A percentile compares a stretch with the other conserved stretches of the same genome.
phyloP scores from a whole-genome alignment of 1,140 invertebrate species.

The Hylaeus volcanicus region DNA sequence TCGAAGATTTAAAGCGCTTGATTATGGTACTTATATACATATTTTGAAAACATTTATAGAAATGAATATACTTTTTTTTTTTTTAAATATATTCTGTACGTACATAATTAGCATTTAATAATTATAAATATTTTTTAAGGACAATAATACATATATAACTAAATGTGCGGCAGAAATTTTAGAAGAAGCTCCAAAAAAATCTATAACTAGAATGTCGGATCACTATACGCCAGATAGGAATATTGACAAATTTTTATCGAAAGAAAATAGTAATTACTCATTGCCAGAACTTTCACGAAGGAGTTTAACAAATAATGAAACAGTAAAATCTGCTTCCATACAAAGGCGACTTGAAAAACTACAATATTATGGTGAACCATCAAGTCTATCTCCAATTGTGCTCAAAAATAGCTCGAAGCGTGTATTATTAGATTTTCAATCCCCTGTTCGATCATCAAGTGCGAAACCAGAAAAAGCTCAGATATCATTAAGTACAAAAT shows the following conservation, averaged over 20 bases:
- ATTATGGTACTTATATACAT: slow-evolving; percentile 47
- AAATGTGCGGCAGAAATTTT: slow-evolving; percentile 68
- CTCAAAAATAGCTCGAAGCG: slow-evolving; percentile 60
- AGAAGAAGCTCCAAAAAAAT: slow-evolving; percentile 69
- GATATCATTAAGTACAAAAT: not conserved
- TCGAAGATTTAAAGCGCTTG: slow-evolving; percentile 60
- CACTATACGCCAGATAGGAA: slow-evolving; percentile 35
- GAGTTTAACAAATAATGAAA: not conserved
- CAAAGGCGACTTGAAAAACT: slow-evolving; percentile 71
- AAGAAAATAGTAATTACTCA: not conserved
- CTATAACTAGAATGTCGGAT: slow-evolving; percentile 42
- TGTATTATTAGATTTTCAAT: slow-evolving; percentile 66
- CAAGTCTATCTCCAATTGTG: slow-evolving; percentile 67
- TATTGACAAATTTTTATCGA: slow-evolving; percentile 4
- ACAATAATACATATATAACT: slow-evolving; percentile 60
- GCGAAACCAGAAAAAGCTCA: not conserved
- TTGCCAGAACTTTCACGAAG: not conserved
- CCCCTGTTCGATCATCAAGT: slow-evolving; percentile 39
- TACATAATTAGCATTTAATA: not conserved
- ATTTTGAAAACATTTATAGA: not conserved
- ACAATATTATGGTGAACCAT: slow-evolving; percentile 68
- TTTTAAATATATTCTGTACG: not conserved
- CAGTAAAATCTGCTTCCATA: slow-evolving; percentile 45
- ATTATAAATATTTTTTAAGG: slow-evolving; percentile 61
- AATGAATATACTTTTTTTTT: not conserved